Percentiles rank a stretch among this genome's conserved stretches.
These are phyloP conservation scores for Diarsia rubi DNA, from an alignment of 2,888 invertebrate species.

Conservation along the genomic window DNA sequence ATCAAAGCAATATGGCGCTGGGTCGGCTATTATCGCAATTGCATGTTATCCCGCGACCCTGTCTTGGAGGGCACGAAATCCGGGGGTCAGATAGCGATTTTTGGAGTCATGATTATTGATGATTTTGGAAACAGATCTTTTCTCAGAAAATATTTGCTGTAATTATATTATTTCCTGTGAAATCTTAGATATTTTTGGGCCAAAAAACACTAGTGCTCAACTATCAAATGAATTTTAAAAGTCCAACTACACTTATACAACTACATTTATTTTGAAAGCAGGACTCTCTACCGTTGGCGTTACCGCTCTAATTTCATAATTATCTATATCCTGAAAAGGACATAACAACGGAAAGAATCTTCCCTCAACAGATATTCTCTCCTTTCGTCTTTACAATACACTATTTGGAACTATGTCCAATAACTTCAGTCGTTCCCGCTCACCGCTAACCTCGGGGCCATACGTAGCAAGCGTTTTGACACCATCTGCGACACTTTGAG, in stretches of 20 bases:
- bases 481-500: constrained; percentile 82
- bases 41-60: constrained; percentile 82
- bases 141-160: not conserved
- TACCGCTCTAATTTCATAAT: too few relatives aligned
- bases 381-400: not conserved
- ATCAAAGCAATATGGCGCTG: constrained; percentile 89
- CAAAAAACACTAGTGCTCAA: not conserved
- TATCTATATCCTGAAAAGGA: too few relatives aligned
- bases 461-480: constrained; percentile 73
- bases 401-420: not conserved
- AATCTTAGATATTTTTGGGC: not conserved
- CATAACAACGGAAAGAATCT: not conserved
- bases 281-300: not conserved
- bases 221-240: not conserved
- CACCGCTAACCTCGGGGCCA: constrained; percentile 62
- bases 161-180: not conserved
- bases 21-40: constrained; percentile 85
- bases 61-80: constrained; percentile 74
- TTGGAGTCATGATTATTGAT: not conserved
- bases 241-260: too few relatives aligned
- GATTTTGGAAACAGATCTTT: not conserved
- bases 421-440: constrained; percentile 6
- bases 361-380: not conserved
- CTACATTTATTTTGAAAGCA: not conserved
- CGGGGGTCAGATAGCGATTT: constrained; percentile 34